Base-by-base conservation (phyloP, 2,797 vertebrate genomes). In the Myripristis murdjan region DNA sequence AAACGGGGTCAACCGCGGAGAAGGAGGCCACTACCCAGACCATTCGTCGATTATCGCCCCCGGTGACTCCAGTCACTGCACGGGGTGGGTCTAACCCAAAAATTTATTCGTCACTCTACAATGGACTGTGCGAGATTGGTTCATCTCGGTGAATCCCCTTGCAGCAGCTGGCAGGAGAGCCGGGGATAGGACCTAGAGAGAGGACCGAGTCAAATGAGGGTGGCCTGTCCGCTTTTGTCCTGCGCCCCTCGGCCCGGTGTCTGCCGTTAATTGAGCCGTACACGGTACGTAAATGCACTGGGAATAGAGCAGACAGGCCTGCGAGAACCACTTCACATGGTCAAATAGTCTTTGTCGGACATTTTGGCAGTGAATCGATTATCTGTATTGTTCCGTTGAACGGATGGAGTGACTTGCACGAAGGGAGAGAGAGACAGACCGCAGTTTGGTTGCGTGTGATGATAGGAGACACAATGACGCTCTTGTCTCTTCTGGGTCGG, bases 391-490 rank as follows among this genome's bases (percentile, higher is more conserved):
- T 61, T 53, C 62, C 75, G 54, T 78, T 61, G 73, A 75, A 73
- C 84, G 87, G 81, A 94, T 94, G 93, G 91, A 94, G 88, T 94
- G 92, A 94, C 66, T 74, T 65, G 87, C 70, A 81, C 80, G 62
- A 53, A 73, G 46, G 53, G 51, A 22, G 75, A 41, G 63, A 73
- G 81, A 80, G 84, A 80, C 54, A 58, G 87, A 82, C 66, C 70
- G 88, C 89, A 83, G 90, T 51, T 85, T 69, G 75, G 85, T 77
- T 78, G 79, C 84, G 90, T 92, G 91, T 93, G 91, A 92, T 93
- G 93, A 87, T 98, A 98, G 97, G 97, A 95, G 98, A 98, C 95
- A 98, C 97, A 74, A 99, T 99, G 98, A 99, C 98, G 96, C 95
- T 99, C 95, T 94, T 99, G 92, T 99, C 98, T 95, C 96, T 99